Evolutionary conservation across 2,888 invertebrate genomes (phyloP).

Genomic region (Incurvaria masculella): DNA sequence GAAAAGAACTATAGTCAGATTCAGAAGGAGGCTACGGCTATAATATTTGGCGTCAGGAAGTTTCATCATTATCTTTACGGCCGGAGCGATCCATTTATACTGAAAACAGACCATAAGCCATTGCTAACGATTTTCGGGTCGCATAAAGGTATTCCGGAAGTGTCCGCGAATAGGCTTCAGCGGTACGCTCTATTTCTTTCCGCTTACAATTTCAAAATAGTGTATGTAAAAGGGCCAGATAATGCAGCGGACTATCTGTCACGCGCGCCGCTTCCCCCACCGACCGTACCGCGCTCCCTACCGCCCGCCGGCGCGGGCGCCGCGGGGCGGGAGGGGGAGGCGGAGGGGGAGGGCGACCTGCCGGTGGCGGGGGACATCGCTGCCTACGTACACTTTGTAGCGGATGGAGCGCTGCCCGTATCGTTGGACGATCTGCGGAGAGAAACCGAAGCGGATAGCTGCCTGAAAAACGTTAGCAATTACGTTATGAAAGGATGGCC

Average conservation of each 20-base stretch:
- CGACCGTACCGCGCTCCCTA: neutral
- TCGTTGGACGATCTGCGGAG: neutral
- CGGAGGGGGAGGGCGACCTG: neutral
- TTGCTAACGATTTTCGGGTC: slow-evolving; percentile 1
- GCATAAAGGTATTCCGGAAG: slow-evolving; percentile 1
- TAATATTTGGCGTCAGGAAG: slow-evolving; percentile 13
- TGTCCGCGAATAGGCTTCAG: slow-evolving; percentile 1
- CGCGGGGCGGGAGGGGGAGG: no score
- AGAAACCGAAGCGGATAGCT: neutral
- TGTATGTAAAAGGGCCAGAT: slow-evolving; percentile 2
- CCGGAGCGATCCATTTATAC: slow-evolving; percentile 13
- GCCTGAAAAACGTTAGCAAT: slow-evolving; percentile 1
- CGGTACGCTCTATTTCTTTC: no score
- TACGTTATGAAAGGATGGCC: slow-evolving; percentile 6
- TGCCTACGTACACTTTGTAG: slow-evolving; percentile 7
- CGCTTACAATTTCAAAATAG: slow-evolving; percentile 3
- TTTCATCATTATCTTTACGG: slow-evolving; percentile 18
- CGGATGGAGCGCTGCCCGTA: slow-evolving; percentile 1
- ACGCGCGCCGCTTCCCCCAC: slow-evolving; percentile 7
- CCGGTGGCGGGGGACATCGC: neutral
- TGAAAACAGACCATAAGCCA: slow-evolving; percentile 12
- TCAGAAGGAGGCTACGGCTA: slow-evolving; percentile 16
- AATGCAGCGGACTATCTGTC: slow-evolving; percentile 12
- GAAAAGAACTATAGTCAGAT: slow-evolving; percentile 10
- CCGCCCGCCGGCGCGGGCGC: no score